Conservation (phyloP, 2,888 invertebrate genomes). For the Erebia palarica region DNA sequence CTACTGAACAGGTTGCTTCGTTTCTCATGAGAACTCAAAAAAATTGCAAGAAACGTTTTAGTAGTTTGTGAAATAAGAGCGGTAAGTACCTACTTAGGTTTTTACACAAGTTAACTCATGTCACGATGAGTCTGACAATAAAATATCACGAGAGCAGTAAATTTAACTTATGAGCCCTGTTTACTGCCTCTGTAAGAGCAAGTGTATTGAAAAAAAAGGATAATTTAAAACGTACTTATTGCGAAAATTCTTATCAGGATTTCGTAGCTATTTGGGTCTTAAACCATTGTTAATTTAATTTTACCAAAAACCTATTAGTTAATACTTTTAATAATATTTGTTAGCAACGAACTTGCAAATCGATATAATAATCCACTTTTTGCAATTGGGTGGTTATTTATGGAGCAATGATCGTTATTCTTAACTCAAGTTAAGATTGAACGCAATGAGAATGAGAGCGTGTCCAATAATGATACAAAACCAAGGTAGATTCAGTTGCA, state of each 20-base stretch:
- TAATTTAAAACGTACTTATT: neutral
- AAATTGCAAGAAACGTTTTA: no score
- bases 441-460: conserved; percentile 24
- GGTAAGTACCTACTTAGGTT: no score
- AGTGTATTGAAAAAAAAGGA: no score
- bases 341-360: neutral
- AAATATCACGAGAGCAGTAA: no score
- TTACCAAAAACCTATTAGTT: neutral
- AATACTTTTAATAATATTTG: neutral
- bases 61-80: no score
- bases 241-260: neutral
- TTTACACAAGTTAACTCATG: no score
- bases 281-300: neutral
- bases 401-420: conserved; percentile 18
- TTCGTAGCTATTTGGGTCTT: neutral
- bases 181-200: no score
- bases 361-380: conserved; percentile 6
- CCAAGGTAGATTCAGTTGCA: neutral
- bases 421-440: conserved; percentile 15
- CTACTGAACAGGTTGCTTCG: no score
- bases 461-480: conserved; percentile 18
- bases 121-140: no score
- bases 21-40: no score
- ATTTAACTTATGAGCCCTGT: no score
- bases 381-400: conserved; percentile 8